Evolutionary conservation across 2,797 vertebrate genomes (phyloP), one percentile per base, ranked within the genome.

Genomic region (Pristis pectinata): DNA sequence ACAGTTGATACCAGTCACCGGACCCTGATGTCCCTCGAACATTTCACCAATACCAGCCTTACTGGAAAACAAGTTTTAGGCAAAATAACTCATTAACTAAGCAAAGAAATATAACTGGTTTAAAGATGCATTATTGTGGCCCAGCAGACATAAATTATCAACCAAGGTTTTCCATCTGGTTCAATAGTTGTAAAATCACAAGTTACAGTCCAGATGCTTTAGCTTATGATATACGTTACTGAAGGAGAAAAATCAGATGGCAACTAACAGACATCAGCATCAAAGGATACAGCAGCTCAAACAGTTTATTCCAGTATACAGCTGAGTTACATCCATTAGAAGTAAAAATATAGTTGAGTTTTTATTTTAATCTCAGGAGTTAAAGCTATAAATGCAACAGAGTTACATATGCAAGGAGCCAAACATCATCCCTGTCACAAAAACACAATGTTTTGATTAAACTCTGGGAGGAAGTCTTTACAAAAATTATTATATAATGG

Each of bases 41-140:
- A 99, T 98, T 96, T 99, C 99, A 95, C 98, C 98, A 95, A 99
- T 99, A n/a, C 99, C 99, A 1, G 99, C 99, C 97, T 99, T 99
- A 97, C 99, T 99, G 97, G 30, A 95, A 92, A 64, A 83, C 85
- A 95, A 79, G 87, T 67, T 67, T 67, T 37, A 91, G n/a, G 7
- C 10, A 37, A n/a, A 91, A 24, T 91, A 91, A n/a, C n/a, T 37
- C 34, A 19, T 64, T 91, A 27, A 64, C 59, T 7, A 2, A 87
- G 6, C 7, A 37, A 91, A 64, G 0, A 67, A 67, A 91, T 64
- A 64, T 17, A 61, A 89, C 15, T 8, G 4, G 87, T 41, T 87
- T 37, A 22, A 37, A 64, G 59, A 37, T 22, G 41, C 61, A 61
- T n/a, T 37, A 22, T n/a, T 67, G 59, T 19, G 59, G 41, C 64